Base-by-base conservation (phyloP, 2,113 vertebrate species). In the Saguinus midas region DNA sequence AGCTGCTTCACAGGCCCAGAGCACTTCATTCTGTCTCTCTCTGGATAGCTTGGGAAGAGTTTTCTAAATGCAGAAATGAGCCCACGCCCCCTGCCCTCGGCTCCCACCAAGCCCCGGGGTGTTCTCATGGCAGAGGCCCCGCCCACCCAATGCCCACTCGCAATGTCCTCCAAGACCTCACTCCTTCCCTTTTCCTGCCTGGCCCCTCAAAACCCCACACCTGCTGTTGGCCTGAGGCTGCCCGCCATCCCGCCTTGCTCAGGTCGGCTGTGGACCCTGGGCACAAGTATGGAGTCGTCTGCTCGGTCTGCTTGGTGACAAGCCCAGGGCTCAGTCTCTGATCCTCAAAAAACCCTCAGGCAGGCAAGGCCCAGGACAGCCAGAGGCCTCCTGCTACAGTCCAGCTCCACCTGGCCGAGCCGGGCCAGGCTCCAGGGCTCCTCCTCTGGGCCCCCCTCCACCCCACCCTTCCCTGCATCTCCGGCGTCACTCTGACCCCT, bases 341-440 rank as follows among this genome's bases (percentile, higher is more conserved):
- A 45, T 6, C 72, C 78, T 72, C 57, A 35, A 43, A 10, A 29
- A 0, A 2, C 29, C 37, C 20, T 8, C 4, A 6, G 8, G 48
- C 35, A 48, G 45, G 10, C 0, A 8, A 8, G 5, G 18, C 16
- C 48, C 2, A 0, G 35, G 40, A 0, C 57, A 11, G 11, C 48
- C 0, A 0, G 50, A 1, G 21, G 6, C 10, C 5, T 29, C 73
- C 75, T 0, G 1, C 48, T 8, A 8, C 1, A 20, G 61, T 29
- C 66, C 72, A 3, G 52, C 35, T 29, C 40, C 10, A 18, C 40
- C 40, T 75, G 61, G 16, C 61, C 12, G 27, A 64, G 61, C 27
- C 11, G 1, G 4, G 40, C 37, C 0, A 0, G 32, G 72, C 48
- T 61, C 76, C 20, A 68, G 45, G 78, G 6, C 37, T 20, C 14